Base-by-base conservation (phyloP, 2,888 invertebrate genomes). In the Chrysolina haemoptera region DNA sequence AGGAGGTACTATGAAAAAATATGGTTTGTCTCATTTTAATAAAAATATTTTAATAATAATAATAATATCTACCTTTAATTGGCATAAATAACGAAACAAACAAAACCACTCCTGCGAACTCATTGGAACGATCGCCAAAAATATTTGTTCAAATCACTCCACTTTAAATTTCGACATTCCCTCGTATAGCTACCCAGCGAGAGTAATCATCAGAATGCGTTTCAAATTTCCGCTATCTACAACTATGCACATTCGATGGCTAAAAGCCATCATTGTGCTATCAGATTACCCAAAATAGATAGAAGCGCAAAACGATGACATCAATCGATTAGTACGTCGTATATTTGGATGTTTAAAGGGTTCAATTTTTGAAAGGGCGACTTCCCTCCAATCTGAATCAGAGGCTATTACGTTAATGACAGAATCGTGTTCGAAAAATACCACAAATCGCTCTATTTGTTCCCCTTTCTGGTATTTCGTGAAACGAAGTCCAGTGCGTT, bases 401-500 rank as follows among this genome's bases (percentile, higher is more conserved):
- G 71, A 70, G n/a, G 65, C 76, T 67, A 74, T 76, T 76, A 76
- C 20, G 50, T n/a, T 76, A 74, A 76, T 74, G 76, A 76, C 71
- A 70, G 65, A 74, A 71, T 71, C 67, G 71, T 76, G 76, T 76
- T 72, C 71, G 40, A 53, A 71, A 71, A 73, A 70, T 71, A 62
- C 73, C 68, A 72, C 69, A 72, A 72, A 75, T 75, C 67, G 71
- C 75, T 70, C 70, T 67, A 73, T 73, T 70, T 22, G 69, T 71
- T 71, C 59, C 71, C 68, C 59, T 27, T 64, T 62, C 46, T 41
- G 68, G 59, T 55, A 48, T 68, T 71, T 68, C 70, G 43, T 22
- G 11, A 12, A 48, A 59, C n/a, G 22, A 27, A 65, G 59, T 73
- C 63, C 18, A 48, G 27, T 71, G 14, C 22, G 63, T 67, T 63